Evolutionary conservation across 2,888 invertebrate genomes (phyloP).

Genomic region (Synergus gifuensis): DNA sequence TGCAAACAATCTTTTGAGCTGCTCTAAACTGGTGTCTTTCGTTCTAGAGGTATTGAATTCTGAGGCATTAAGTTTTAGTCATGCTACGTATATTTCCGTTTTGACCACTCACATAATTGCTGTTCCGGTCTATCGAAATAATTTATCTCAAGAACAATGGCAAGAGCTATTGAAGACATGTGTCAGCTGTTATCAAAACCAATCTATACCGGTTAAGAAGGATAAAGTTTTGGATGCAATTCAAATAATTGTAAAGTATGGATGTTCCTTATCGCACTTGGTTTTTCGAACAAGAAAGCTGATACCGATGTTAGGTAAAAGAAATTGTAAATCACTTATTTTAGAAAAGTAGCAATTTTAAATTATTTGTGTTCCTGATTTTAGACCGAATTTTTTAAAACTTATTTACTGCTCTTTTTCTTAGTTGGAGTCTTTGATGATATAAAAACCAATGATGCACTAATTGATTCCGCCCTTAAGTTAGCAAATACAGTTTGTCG

Average conservation of each 20-base stretch:
- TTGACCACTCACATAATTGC: conserved; percentile 80
- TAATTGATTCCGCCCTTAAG: conserved; percentile 62
- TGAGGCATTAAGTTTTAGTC: conserved; percentile 68
- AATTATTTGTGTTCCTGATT: conserved; percentile 25
- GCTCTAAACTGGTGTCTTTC: conserved; percentile 57
- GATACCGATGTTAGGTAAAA: conserved; percentile 65
- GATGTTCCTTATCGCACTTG: conserved; percentile 69
- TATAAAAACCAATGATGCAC: conserved; percentile 51
- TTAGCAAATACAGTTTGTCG: conserved; percentile 65
- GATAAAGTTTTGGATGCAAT: conserved; percentile 78
- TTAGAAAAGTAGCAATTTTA: conserved; percentile 11
- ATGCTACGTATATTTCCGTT: conserved; percentile 80
- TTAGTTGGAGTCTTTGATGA: conserved; percentile 59
- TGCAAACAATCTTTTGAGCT: conserved; percentile 53
- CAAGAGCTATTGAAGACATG: conserved; percentile 75
- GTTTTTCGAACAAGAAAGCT: conserved; percentile 62
- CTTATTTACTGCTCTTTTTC: conserved; percentile 46
- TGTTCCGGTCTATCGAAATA: conserved; percentile 79
- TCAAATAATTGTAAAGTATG: conserved; percentile 78
- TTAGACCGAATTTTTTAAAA: conserved; percentile 46
- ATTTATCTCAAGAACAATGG: conserved; percentile 80
- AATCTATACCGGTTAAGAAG: conserved; percentile 75
- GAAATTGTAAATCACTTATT: conserved; percentile 14
- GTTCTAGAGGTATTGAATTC: conserved; percentile 65
- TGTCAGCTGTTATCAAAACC: conserved; percentile 63